Evolutionary conservation across 2,113 vertebrate species (phyloP).

Genomic region (Pagrus major): DNA sequence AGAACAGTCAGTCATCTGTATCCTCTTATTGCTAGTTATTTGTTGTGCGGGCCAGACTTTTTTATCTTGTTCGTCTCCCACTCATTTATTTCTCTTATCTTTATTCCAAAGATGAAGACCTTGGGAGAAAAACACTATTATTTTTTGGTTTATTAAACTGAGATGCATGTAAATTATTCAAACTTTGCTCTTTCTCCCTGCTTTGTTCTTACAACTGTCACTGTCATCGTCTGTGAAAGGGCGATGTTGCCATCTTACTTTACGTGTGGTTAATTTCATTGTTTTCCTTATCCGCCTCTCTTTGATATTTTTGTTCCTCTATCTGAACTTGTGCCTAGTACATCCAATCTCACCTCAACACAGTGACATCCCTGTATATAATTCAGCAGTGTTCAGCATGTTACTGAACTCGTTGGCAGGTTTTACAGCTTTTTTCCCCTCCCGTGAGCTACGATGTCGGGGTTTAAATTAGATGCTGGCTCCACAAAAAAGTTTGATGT

Average conservation of each 20-base stretch:
- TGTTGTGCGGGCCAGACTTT: background rate
- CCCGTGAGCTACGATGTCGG: conserved; percentile 29
- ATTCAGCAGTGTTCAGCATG: conserved; percentile 37
- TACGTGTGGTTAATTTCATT: background rate
- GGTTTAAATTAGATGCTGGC: conserved; percentile 51
- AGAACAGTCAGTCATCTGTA: conserved; percentile 9
- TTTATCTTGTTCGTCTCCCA: background rate
- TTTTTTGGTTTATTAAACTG: conserved; percentile 24
- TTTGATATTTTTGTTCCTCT: background rate
- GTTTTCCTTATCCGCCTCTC: conserved; percentile 6
- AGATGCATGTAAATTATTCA: conserved; percentile 34
- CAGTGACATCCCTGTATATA: conserved; percentile 17
- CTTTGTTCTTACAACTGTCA: conserved; percentile 12
- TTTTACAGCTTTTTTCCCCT: background rate
- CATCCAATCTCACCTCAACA: conserved; percentile 7
- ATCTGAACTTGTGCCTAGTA: conserved; percentile 15
- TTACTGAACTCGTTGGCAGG: conserved; percentile 25
- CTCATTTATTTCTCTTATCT: conserved; percentile 25
- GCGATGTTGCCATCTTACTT: background rate
- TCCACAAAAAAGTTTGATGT: conserved; percentile 53
- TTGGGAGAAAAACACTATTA: background rate
- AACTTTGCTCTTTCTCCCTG: background rate
- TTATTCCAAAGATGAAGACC: conserved; percentile 17
- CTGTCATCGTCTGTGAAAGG: background rate
- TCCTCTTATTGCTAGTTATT: conserved; percentile 21